These are phyloP conservation scores for Orbicella faveolata DNA, from an alignment of 64 coral and sea anemone genomes.

Conservation along the genomic window DNA sequence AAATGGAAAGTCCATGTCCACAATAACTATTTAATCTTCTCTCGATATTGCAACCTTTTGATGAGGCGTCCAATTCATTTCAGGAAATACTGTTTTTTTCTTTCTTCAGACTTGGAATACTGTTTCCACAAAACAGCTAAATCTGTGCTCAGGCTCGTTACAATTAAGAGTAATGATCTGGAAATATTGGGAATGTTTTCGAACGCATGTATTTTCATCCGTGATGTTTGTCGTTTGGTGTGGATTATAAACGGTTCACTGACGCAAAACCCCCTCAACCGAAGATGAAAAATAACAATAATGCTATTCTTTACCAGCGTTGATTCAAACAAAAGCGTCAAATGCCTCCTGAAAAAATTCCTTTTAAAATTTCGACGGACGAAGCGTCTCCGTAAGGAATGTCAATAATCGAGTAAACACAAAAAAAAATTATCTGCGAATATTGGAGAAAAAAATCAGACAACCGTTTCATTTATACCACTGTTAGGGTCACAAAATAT, in stretches of 20 bases:
- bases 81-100: not conserved
- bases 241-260: not conserved
- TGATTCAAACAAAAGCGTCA: not conserved
- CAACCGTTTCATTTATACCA: not conserved
- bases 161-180: not conserved
- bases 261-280: constrained; percentile 4
- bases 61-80: not conserved
- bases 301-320: not conserved
- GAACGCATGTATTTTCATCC: not conserved
- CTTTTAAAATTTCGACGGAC: not conserved
- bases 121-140: not conserved
- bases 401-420: constrained; percentile 3
- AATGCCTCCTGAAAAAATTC: not conserved
- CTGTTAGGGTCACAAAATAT: not conserved
- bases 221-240: not conserved
- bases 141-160: too few species aligned
- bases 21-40: too few species aligned
- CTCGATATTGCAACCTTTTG: too few species aligned
- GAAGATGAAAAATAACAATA: not conserved
- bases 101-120: not conserved
- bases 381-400: not conserved
- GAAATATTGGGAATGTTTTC: not conserved
- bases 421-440: not conserved
- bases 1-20: not conserved
- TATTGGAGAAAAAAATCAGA: not conserved